Base-by-base conservation (phyloP, 2,797 vertebrate species). In the Sebastes paucispinis region DNA sequence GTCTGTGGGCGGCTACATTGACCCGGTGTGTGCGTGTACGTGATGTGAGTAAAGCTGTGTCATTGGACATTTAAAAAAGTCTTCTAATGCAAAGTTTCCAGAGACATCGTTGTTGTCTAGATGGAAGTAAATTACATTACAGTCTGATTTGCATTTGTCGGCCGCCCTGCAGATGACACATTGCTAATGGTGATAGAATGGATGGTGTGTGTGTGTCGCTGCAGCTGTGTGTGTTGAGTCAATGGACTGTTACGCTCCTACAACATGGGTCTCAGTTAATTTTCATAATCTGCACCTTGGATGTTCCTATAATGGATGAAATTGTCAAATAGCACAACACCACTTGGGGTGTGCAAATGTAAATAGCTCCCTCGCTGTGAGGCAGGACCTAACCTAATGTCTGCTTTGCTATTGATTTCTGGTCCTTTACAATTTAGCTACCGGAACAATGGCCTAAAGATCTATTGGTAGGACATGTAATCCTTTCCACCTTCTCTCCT, bases 341-440 rank as follows among this genome's bases (percentile, higher is more conserved):
- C 54, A 82, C 65, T 54, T 1, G 22, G 43, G 50, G 71, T 76
- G 78, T 73, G 47, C 76, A 81, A 71, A 92, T 88, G 83, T 79
- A 89, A 91, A 93, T 91, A 24, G 85, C 82, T 84, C 77, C 69
- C 88, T 82, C 2, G 55, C 90, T 88, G 86, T 79, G 86, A 92
- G 81, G 84, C 84, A 80, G 73, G 69, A 76, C 79, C 80, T 83
- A 78, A 84, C 86, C 85, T 86, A 80, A 91, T 22, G 77, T 89
- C 91, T 91, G 84, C 87, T 84, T 75, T 59, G 69, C 59, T 92
- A 95, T 94, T 94, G 94, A 95, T 94, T 93, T 92, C 82, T 90
- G 87, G 79, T 94, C 91, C 75, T 79, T 91, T 91, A 91, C 89
- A 91, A 92, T 95, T 92, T 92, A 91, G 92, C 77, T 79, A 82